Evolutionary conservation across 2,113 vertebrate species (phyloP).

Genomic region (Oncorhynchus mykiss): DNA sequence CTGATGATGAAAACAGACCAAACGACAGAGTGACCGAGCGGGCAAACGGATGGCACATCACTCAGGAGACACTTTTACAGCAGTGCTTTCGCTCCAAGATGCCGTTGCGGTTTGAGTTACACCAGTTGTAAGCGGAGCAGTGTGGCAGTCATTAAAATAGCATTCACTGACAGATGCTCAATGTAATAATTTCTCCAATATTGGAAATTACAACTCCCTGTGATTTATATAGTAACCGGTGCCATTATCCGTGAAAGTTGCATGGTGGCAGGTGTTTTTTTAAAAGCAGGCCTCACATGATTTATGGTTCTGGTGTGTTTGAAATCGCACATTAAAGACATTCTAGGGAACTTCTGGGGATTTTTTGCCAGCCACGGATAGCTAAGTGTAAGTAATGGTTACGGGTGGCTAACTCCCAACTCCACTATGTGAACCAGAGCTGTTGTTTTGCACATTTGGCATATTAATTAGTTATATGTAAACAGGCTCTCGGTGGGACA

Average conservation of each 20-base stretch:
- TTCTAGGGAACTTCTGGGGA: conserved; percentile 7
- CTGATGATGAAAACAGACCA: too few relatives aligned
- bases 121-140: conserved; percentile 47
- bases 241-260: conserved; percentile 51
- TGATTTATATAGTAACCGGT: conserved; percentile 63
- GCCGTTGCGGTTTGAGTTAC: conserved; percentile 7
- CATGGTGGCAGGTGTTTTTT: conserved; percentile 59
- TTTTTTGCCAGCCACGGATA: not conserved
- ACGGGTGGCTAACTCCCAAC: conserved; percentile 13
- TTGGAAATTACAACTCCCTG: conserved; percentile 60
- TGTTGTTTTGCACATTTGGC: conserved; percentile 50
- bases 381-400: conserved; percentile 11
- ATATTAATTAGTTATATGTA: conserved; percentile 32
- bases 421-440: conserved; percentile 35
- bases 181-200: conserved; percentile 64
- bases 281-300: conserved; percentile 44
- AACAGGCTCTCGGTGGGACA: not conserved
- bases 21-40: too few relatives aligned
- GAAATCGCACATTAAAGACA: conserved; percentile 58
- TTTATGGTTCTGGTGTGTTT: conserved; percentile 54
- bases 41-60: too few relatives aligned
- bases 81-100: conserved; percentile 29
- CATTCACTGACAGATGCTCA: conserved; percentile 65
- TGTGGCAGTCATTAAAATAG: conserved; percentile 60
- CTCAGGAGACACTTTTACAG: conserved; percentile 56